phyloP scores from a whole-genome alignment of 2,888 invertebrate species.

The Drosophila dives region DNA sequence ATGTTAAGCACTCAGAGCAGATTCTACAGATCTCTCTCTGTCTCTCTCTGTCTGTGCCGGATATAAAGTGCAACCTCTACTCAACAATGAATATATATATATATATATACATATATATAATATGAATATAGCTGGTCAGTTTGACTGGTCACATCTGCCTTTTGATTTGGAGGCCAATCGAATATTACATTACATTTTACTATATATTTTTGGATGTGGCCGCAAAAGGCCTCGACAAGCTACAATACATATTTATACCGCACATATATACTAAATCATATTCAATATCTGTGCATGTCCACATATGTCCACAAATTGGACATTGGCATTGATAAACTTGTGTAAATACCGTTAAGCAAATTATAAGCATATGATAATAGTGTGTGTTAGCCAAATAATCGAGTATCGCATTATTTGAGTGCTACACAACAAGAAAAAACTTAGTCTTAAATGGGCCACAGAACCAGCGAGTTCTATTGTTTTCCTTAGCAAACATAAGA shows the following conservation, averaged over 20 bases:
- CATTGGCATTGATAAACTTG: slow-evolving; percentile 18
- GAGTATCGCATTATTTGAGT: slow-evolving; percentile 40
- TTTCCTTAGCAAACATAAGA: slow-evolving; percentile 6
- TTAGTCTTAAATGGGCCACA: slow-evolving; percentile 28
- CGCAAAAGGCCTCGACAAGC: slow-evolving; percentile 1
- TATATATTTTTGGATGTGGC: neutral
- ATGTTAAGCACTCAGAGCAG: neutral
- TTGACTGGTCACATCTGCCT: slow-evolving; percentile 35
- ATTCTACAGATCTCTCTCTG: neutral
- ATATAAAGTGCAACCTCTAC: slow-evolving; percentile 12
- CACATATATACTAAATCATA: slow-evolving; percentile 23
- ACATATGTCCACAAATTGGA: slow-evolving; percentile 2
- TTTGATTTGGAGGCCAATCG: slow-evolving; percentile 19
- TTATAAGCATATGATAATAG: slow-evolving; percentile 6
- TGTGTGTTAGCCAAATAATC: slow-evolving; percentile 46
- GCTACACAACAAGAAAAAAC: slow-evolving; percentile 25
- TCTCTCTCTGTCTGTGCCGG: neutral
- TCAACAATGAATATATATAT: slow-evolving; percentile 24
- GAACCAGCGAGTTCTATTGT: slow-evolving; percentile 1
- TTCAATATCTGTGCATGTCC: slow-evolving; percentile 5
- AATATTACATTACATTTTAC: slow-evolving; percentile 7
- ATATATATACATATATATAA: slow-evolving; percentile 7
- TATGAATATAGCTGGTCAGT: slow-evolving; percentile 36
- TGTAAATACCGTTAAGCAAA: slow-evolving; percentile 51
- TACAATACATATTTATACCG: slow-evolving; percentile 13